Conservation (phyloP, 1,140 invertebrate species). For the Hylyphantes graminicola region DNA sequence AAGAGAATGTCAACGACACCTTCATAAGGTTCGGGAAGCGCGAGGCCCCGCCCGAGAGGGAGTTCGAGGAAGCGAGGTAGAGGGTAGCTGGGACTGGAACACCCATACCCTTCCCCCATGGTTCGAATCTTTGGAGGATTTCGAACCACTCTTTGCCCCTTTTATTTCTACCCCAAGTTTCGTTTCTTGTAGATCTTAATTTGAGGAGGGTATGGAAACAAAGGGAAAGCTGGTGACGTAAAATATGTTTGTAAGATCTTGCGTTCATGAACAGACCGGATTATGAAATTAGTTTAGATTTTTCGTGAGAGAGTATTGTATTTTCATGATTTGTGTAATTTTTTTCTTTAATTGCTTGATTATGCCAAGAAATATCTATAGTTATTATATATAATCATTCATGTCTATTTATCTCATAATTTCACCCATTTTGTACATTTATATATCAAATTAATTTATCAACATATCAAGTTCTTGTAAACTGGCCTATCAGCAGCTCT, state of each 20-base stretch:
- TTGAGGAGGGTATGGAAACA: neutral
- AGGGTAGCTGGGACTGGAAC: neutral
- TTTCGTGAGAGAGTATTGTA: too few species aligned
- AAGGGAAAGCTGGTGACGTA: neutral
- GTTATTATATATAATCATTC: too few species aligned
- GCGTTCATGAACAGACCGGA: too few species aligned
- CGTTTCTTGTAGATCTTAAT: constrained; percentile 1
- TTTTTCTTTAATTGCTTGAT: too few species aligned
- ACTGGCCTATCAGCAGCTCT: too few species aligned
- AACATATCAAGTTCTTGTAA: too few species aligned
- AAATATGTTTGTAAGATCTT: neutral
- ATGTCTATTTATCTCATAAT: too few species aligned
- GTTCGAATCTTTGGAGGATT: neutral
- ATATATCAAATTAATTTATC: too few species aligned
- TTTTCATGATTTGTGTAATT: too few species aligned
- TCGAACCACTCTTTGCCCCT: neutral
- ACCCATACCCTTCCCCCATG: neutral
- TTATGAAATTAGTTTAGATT: too few species aligned
- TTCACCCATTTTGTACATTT: too few species aligned
- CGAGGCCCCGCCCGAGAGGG: constrained; percentile 25
- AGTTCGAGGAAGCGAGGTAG: constrained; percentile 66
- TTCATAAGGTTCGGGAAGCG: constrained; percentile 58
- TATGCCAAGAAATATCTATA: too few species aligned
- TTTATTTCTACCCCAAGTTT: neutral
- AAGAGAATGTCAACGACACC: constrained; percentile 54